Base-by-base conservation (phyloP, 2,113 vertebrate genomes). In the Heterochromis multidens region DNA sequence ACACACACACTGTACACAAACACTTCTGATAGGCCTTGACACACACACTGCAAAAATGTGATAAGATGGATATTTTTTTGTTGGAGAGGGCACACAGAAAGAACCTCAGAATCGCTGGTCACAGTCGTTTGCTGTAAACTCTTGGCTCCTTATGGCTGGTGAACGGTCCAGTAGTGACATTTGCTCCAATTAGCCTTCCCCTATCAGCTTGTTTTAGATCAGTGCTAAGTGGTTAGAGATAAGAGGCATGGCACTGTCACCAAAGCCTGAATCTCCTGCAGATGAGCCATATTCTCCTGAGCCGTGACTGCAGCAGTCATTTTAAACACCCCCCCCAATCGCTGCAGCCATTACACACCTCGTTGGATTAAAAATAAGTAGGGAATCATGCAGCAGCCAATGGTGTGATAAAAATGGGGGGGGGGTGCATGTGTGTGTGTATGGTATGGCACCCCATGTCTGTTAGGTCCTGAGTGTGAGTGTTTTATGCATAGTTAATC, bases 321-420 rank as follows among this genome's bases (percentile, higher is more conserved):
- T 82, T 92, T 33, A 78, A 90, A 88, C 67, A 23, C 59, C 76
- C 87, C 78, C 79, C 17, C 85, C 25, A 78, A 49, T 83, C 82
- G 19, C 88, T 58, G 80, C 84, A 80, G 91, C 85, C 92, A 91
- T 94, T 93, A 93, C 87, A 87, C 92, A 81, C 86, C 92, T 89
- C 86, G 67, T 88, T 89, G 86, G 89, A 85, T 80, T 91, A 78
- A 88, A 89, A 77, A 83, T 80, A 84, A 86, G 77, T 52, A 1
- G 70, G 83, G 84, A 87, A 63, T 84, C 85, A 74, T 59, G 84
- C 82, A 4, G 84, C 58, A 77, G 72, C 61, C 86, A 46, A 54
- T 62, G 79, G 78, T 33, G 83, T 81, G 84, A 83, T 86, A 79
- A 92, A 87, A 80, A 85, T 23, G 23, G 23, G 14, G 35, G 25